These are phyloP conservation scores for Rhodinocichla rosea DNA, from an alignment of 2,113 vertebrate genomes.

Conservation along the genomic window DNA sequence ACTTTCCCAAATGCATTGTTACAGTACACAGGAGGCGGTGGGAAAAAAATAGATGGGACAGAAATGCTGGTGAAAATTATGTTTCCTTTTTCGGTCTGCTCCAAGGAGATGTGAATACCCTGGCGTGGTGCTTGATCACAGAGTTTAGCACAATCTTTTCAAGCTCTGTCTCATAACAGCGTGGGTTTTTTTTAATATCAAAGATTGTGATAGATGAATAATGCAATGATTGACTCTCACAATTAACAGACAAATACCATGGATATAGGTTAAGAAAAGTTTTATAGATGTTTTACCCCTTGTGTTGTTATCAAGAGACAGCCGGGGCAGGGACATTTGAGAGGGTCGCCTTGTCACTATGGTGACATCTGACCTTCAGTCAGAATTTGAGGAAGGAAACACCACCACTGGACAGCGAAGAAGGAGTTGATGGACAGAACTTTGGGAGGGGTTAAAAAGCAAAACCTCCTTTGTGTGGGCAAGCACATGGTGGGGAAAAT, in stretches of 20 bases:
- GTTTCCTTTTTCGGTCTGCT: neutral
- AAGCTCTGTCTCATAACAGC: neutral
- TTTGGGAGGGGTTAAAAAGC: neutral
- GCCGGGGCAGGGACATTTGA: neutral
- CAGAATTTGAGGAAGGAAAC: neutral
- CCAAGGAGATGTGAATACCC: neutral
- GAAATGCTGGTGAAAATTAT: neutral
- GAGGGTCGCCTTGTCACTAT: neutral
- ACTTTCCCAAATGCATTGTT: conserved; percentile 40
- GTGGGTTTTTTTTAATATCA: accelerated
- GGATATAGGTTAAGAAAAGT: neutral
- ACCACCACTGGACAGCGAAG: too few species aligned
- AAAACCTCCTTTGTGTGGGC: neutral
- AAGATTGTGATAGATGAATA: neutral
- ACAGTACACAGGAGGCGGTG: neutral
- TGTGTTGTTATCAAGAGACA: neutral
- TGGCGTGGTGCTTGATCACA: neutral
- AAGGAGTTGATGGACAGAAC: too few species aligned
- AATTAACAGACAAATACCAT: neutral
- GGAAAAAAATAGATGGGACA: neutral
- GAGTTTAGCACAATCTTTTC: neutral
- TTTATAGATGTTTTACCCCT: neutral
- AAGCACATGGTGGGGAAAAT: neutral
- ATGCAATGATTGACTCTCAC: neutral
- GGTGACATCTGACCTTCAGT: neutral